These are phyloP conservation scores for Marmota monax DNA, from an alignment of 2,113 vertebrate species.

Conservation along the genomic window DNA sequence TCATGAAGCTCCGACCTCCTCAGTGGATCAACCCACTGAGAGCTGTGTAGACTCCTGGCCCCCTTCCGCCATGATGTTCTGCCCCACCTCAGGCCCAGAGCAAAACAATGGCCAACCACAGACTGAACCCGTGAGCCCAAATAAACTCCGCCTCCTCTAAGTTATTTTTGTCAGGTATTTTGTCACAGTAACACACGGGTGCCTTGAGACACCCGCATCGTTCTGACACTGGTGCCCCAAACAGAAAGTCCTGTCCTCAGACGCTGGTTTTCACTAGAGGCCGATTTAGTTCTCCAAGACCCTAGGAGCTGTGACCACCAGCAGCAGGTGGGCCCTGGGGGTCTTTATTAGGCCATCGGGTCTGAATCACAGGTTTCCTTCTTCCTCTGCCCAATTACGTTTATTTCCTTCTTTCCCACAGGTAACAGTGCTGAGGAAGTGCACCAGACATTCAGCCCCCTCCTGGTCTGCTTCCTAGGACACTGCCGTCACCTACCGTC, in stretches of 20 bases:
- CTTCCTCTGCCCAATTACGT: background rate
- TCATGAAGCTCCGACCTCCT: too few relatives aligned
- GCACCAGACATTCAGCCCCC: too few relatives aligned
- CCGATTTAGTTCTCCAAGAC: background rate
- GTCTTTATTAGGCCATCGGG: background rate
- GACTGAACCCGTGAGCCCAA: too few relatives aligned
- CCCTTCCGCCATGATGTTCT: too few relatives aligned
- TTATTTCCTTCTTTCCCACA: too few relatives aligned
- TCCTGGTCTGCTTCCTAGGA: background rate
- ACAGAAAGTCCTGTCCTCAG: background rate
- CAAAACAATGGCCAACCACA: too few relatives aligned
- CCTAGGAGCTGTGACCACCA: background rate
- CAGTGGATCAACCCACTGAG: too few relatives aligned
- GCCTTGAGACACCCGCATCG: background rate
- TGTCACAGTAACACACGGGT: background rate
- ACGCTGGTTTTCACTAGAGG: background rate
- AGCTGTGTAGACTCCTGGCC: too few relatives aligned
- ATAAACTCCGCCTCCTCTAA: too few relatives aligned
- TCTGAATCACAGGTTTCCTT: background rate
- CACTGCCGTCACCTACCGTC: background rate
- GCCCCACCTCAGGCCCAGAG: too few relatives aligned
- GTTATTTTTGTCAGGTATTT: too few relatives aligned
- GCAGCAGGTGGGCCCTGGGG: background rate
- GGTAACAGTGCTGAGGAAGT: too few relatives aligned
- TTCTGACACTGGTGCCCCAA: background rate